phyloP scores from a whole-genome alignment of 37 sponge, comb jelly and placozoan species.

The Petrosia ficiformis region DNA sequence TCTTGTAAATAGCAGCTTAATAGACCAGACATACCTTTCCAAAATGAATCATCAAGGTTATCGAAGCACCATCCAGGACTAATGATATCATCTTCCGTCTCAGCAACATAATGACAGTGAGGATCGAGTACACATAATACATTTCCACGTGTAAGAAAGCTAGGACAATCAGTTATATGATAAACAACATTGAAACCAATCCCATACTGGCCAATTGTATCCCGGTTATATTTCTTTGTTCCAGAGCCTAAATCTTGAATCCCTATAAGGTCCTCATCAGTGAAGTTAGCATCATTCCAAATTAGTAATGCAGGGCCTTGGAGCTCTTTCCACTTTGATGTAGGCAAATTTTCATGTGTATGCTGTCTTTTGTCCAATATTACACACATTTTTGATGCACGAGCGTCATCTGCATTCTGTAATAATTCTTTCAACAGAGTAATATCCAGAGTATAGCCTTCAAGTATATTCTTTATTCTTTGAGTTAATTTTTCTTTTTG shows the following conservation, averaged over 20 bases:
- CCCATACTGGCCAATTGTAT: slow-evolving; percentile 68
- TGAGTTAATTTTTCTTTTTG: slow-evolving; percentile 74
- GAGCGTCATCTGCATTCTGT: slow-evolving; percentile 94
- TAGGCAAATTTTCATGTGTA: slow-evolving; percentile 21
- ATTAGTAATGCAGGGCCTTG: slow-evolving; percentile 73
- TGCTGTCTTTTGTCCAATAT: slow-evolving; percentile 73
- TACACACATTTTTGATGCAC: slow-evolving; percentile 70
- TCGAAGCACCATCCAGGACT: slow-evolving; percentile 17
- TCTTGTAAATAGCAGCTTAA: slow-evolving; percentile 33
- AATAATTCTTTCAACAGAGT: slow-evolving; percentile 83
- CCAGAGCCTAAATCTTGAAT: slow-evolving; percentile 72
- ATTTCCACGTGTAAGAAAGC: slow-evolving; percentile 38
- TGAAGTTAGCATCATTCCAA: slow-evolving; percentile 57
- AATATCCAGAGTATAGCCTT: slow-evolving; percentile 62
- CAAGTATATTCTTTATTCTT: slow-evolving; percentile 73
- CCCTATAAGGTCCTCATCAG: slow-evolving; percentile 57
- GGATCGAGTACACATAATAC: slow-evolving; percentile 48
- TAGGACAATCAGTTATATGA: slow-evolving; percentile 75
- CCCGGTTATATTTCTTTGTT: slow-evolving; percentile 40
- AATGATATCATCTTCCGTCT: neutral
- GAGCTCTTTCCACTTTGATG: slow-evolving; percentile 47
- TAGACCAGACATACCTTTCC: slow-evolving; percentile 58
- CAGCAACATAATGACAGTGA: slow-evolving; percentile 28
- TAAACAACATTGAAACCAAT: slow-evolving; percentile 82
- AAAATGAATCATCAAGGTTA: slow-evolving; percentile 19